A percentile compares a stretch with the other conserved stretches of the same genome.
These are phyloP conservation scores for Macropus fuliginosus DNA, from an alignment of 2,797 vertebrate species.

Conservation along the genomic window DNA sequence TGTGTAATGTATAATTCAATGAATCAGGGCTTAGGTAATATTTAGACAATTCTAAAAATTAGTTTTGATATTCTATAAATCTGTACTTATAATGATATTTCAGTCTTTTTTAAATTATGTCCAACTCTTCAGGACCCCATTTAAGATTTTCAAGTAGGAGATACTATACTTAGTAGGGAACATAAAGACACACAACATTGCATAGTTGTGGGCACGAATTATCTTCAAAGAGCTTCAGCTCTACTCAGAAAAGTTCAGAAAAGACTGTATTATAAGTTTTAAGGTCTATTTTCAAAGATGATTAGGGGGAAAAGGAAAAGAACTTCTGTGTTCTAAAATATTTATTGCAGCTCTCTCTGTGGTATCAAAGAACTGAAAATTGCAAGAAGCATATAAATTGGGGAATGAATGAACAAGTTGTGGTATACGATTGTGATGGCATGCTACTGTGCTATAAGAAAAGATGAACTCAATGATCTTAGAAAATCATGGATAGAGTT, in stretches of 20 bases:
- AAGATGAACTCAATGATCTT: no score
- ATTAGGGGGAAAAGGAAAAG: background rate
- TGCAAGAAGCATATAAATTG: background rate
- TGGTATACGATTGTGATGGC: no score
- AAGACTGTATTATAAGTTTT: background rate
- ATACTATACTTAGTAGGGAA: background rate
- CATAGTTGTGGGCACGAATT: background rate
- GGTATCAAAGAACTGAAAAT: background rate
- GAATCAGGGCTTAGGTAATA: background rate
- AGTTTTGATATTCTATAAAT: background rate
- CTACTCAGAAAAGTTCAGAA: background rate
- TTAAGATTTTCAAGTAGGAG: background rate
- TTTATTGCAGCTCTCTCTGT: background rate
- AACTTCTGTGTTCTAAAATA: background rate
- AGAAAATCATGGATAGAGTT: no score
- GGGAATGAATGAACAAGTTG: background rate
- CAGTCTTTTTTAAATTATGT: background rate
- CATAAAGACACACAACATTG: background rate
- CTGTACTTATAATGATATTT: background rate
- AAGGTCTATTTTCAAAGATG: background rate
- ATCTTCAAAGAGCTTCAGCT: background rate
- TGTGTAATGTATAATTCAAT: background rate
- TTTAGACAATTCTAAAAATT: background rate
- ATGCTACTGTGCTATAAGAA: no score
- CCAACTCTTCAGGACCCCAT: background rate